Percentiles rank a stretch among this genome's conserved stretches.
phyloP scores from a whole-genome alignment of 1,140 invertebrate genomes.

The Diabrotica virgifera region DNA sequence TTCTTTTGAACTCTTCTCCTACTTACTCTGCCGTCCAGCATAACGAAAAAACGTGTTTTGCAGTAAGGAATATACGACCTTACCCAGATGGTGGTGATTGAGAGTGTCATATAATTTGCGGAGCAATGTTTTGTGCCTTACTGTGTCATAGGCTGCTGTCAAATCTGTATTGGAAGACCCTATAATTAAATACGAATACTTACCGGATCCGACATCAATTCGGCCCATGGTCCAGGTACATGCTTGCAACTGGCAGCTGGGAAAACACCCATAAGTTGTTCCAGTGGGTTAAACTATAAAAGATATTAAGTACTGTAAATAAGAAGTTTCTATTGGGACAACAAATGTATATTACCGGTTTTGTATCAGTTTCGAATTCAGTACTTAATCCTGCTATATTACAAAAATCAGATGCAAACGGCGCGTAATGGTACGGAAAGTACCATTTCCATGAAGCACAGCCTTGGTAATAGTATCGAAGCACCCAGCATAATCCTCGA shows the following conservation, averaged over 20 bases:
- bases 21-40: too few relatives aligned
- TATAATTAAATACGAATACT: constrained; percentile 43
- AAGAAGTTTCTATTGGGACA: neutral
- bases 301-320: constrained; percentile 6
- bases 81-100: too few relatives aligned
- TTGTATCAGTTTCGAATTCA: constrained; percentile 83
- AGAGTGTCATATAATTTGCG: too few relatives aligned
- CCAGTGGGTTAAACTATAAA: constrained; percentile 88
- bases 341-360: constrained; percentile 63
- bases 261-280: constrained; percentile 99
- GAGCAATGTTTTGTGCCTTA: too few relatives aligned
- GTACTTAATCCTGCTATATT: constrained; percentile 84
- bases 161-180: too few relatives aligned
- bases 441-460: constrained; percentile 99
- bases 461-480: constrained; percentile 98
- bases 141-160: too few relatives aligned
- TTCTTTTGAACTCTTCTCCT: too few relatives aligned
- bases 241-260: constrained; percentile 94
- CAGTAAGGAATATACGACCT: too few relatives aligned
- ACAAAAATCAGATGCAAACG: constrained; percentile 99
- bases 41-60: too few relatives aligned
- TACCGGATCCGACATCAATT: constrained; percentile 89
- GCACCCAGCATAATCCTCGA: constrained; percentile 94
- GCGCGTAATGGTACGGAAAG: constrained; percentile 99
- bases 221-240: constrained; percentile 91